These are phyloP conservation scores for Temnothorax rugatulus DNA, from an alignment of 2,888 invertebrate species.

Conservation along the genomic window DNA sequence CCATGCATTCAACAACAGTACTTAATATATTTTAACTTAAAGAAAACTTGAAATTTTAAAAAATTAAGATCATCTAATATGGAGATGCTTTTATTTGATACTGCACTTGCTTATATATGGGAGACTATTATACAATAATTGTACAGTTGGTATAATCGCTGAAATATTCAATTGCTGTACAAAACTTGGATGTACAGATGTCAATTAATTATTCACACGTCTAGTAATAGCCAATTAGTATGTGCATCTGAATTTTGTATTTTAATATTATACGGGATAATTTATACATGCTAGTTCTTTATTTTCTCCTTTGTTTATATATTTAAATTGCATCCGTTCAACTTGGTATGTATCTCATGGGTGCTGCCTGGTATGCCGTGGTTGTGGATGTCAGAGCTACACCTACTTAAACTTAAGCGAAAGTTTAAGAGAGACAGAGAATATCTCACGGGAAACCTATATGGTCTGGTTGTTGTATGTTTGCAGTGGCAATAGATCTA, in stretches of 20 bases:
- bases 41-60: conserved; percentile 14
- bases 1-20: not conserved
- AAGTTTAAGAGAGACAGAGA: conserved; percentile 55
- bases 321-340: conserved; percentile 37
- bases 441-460: conserved; percentile 76
- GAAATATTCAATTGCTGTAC: conserved; percentile 16
- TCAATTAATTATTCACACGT: conserved; percentile 23
- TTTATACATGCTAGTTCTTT: conserved; percentile 46
- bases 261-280: conserved; percentile 59
- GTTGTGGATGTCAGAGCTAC: conserved; percentile 66
- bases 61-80: conserved; percentile 2
- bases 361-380: conserved; percentile 84
- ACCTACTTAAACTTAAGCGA: conserved; percentile 65
- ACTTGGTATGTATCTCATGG: conserved; percentile 75
- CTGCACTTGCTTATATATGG: conserved; percentile 2
- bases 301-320: conserved; percentile 22
- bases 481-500: conserved; percentile 99
- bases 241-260: conserved; percentile 2
- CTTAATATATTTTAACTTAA: not conserved
- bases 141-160: not conserved
- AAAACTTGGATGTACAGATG: not conserved
- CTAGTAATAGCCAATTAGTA: not conserved
- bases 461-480: conserved; percentile 88
- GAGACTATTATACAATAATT: conserved; percentile 7
- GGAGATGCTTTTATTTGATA: not conserved